phyloP scores from a whole-genome alignment of 2,797 vertebrate genomes.

The Clarias fuscus region DNA sequence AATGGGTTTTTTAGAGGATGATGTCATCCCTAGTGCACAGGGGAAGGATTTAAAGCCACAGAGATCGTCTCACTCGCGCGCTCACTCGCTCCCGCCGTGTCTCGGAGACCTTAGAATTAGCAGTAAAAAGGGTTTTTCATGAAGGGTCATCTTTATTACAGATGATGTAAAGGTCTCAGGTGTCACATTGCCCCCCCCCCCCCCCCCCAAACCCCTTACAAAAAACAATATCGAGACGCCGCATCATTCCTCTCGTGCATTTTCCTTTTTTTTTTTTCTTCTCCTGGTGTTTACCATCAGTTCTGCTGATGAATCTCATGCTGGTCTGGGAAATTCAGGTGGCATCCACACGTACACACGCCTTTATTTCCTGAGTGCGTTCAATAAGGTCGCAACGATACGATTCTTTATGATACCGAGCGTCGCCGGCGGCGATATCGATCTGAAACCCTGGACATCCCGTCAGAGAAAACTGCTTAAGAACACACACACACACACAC shows the following conservation, averaged over 20 bases:
- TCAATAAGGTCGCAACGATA: neutral
- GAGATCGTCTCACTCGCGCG: conserved; percentile 10
- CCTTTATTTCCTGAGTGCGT: neutral
- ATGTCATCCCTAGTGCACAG: conserved; percentile 59
- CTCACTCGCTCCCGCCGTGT: neutral
- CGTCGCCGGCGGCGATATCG: neutral
- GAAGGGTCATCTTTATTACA: neutral
- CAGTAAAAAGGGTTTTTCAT: neutral
- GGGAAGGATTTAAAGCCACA: conserved; percentile 58
- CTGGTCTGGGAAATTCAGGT: conserved; percentile 3
- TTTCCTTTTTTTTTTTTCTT: neutral
- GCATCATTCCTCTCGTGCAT: neutral
- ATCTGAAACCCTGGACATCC: neutral
- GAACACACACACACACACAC: neutral
- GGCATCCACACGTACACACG: neutral
- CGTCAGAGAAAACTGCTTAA: neutral
- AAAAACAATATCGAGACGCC: neutral
- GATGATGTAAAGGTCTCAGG: neutral
- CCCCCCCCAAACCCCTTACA: no score
- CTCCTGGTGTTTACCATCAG: neutral
- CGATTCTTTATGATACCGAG: neutral
- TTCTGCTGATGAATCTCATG: neutral
- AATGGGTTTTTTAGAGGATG: conserved; percentile 65
- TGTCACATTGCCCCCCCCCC: neutral
- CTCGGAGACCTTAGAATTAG: neutral